Percentiles rank a stretch among this genome's conserved stretches.
These are phyloP conservation scores for Dasysyrphus tricinctus DNA, from an alignment of 2,888 invertebrate species.

Conservation along the genomic window DNA sequence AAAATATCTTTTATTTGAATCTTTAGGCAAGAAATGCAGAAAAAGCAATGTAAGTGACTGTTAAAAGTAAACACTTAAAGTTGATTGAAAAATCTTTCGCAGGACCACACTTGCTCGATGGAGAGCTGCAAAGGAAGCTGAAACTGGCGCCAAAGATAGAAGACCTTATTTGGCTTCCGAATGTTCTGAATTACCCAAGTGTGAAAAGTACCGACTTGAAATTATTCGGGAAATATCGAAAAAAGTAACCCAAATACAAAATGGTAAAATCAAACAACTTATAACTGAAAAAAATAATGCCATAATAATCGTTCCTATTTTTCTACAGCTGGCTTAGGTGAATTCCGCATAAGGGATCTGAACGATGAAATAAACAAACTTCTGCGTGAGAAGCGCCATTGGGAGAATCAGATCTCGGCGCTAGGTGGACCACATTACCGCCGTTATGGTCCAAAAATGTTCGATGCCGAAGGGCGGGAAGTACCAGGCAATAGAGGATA, in stretches of 20 bases:
- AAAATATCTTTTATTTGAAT: slow-evolving; percentile 77
- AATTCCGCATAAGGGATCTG: slow-evolving; percentile 98
- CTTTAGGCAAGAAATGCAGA: slow-evolving; percentile 97
- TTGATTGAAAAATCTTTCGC: background rate
- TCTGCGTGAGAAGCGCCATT: slow-evolving; percentile 97
- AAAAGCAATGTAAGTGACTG: slow-evolving; percentile 94
- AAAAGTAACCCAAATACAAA: slow-evolving; percentile 99
- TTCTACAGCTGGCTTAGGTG: slow-evolving; percentile 95
- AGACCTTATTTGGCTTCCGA: slow-evolving; percentile 97
- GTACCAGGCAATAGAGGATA: slow-evolving; percentile 99
- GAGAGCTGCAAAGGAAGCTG: slow-evolving; percentile 97
- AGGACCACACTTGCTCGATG: slow-evolving; percentile 98
- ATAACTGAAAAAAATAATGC: background rate
- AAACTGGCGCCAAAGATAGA: slow-evolving; percentile 93
- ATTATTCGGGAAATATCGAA: slow-evolving; percentile 98
- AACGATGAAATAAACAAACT: slow-evolving; percentile 99
- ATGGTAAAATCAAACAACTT: slow-evolving; percentile 85
- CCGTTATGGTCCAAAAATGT: slow-evolving; percentile 95
- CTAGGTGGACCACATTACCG: slow-evolving; percentile 98
- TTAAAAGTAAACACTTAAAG: background rate
- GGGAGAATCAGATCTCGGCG: slow-evolving; percentile 98
- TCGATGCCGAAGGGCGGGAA: slow-evolving; percentile 97
- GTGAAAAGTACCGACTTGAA: slow-evolving; percentile 98
- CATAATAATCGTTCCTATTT: background rate
- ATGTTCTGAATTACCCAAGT: slow-evolving; percentile 94